A percentile compares a stretch with the other conserved stretches of the same genome.
Evolutionary conservation across 2,888 invertebrate species (phyloP).

Genomic region (Synanthedon formicaeformis): DNA sequence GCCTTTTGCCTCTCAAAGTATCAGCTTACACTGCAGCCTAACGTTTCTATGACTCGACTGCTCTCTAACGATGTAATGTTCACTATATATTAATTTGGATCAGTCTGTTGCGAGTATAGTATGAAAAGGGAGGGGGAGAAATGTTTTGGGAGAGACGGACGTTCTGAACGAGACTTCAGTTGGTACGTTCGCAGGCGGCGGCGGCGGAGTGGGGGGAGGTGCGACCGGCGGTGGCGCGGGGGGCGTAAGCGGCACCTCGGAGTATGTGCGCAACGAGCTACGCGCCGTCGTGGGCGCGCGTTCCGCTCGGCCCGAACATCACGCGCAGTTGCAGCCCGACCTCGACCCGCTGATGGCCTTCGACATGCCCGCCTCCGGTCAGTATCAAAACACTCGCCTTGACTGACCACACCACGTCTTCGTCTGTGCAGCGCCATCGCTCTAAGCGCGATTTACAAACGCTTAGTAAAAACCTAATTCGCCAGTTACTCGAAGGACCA

Average conservation of each 20-base stretch:
- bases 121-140: neutral
- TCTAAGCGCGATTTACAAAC: neutral
- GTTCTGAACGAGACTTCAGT: neutral
- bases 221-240: constrained; percentile 47
- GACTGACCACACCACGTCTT: no score
- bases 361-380: constrained; percentile 76
- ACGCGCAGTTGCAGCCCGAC: constrained; percentile 70
- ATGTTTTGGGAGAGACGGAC: constrained; percentile 3
- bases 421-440: neutral
- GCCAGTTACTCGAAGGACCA: neutral
- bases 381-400: constrained; percentile 11
- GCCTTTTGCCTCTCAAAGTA: no score
- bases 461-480: neutral
- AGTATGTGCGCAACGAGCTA: constrained; percentile 92
- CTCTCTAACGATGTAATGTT: neutral
- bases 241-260: constrained; percentile 76
- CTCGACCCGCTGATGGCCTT: constrained; percentile 78
- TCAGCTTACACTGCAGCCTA: neutral
- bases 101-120: constrained; percentile 12
- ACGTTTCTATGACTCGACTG: neutral
- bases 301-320: constrained; percentile 68
- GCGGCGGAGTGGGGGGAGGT: constrained; percentile 14
- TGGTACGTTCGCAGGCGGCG: constrained; percentile 13
- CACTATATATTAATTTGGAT: constrained; percentile 13
- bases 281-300: constrained; percentile 90